Percentiles rank a stretch among this genome's conserved stretches.
Evolutionary conservation across 2,888 invertebrate genomes (phyloP).

Genomic region (Limnephilus lunatus): DNA sequence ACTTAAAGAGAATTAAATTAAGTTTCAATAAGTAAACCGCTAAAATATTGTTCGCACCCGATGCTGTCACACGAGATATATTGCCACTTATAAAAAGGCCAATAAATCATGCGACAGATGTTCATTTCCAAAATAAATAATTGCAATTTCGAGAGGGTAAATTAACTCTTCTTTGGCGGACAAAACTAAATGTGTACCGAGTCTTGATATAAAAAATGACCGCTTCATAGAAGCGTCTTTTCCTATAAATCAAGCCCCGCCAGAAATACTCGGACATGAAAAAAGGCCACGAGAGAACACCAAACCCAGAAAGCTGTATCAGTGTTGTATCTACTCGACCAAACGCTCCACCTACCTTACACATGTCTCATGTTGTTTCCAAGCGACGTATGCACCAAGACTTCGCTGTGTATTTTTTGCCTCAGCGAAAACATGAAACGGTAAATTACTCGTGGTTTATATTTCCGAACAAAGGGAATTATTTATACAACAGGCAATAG

Average conservation of each 20-base stretch:
- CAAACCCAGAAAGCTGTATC: background rate
- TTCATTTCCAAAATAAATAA: conserved; percentile 44
- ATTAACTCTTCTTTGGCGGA: conserved; percentile 36
- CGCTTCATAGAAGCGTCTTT: conserved; percentile 44
- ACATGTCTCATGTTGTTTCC: conserved; percentile 21
- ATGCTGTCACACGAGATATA: conserved; percentile 13
- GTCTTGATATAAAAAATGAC: conserved; percentile 20
- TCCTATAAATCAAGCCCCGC: conserved; percentile 34
- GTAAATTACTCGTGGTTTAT: conserved; percentile 54
- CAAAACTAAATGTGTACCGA: conserved; percentile 20
- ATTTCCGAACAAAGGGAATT: conserved; percentile 63
- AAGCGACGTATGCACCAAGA: background rate
- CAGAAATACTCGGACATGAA: conserved; percentile 26
- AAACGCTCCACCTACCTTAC: conserved; percentile 17
- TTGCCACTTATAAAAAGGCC: conserved; percentile 25
- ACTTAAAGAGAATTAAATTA: background rate
- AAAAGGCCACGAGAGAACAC: background rate
- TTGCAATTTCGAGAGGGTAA: conserved; percentile 32
- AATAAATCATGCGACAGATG: conserved; percentile 45
- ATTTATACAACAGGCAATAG: conserved; percentile 61
- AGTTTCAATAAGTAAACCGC: background rate
- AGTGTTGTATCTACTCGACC: background rate
- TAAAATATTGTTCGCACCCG: background rate
- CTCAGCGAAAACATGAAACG: conserved; percentile 48
- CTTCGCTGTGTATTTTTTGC: conserved; percentile 25